Percentiles rank a stretch among this genome's conserved stretches.
Conservation (phyloP, 2,888 invertebrate genomes). For the Pardosa pseudoannulata region DNA sequence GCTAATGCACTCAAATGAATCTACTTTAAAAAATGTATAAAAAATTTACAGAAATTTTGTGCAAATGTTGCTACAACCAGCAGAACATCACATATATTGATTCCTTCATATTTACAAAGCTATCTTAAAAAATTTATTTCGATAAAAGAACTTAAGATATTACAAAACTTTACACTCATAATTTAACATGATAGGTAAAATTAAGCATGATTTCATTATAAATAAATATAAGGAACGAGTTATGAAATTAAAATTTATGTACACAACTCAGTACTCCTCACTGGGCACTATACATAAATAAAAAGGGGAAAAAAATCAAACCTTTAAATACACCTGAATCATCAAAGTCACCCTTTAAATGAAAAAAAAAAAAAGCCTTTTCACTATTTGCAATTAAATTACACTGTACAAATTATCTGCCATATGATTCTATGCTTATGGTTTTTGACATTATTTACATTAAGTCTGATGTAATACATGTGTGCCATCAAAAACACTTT, state of each 20-base stretch:
- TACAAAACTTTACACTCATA: constrained; percentile 67
- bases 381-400: constrained; percentile 43
- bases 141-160: constrained; percentile 65
- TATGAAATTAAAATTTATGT: constrained; percentile 70
- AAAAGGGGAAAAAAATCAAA: constrained; percentile 14
- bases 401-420: constrained; percentile 54
- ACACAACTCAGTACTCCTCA: constrained; percentile 53
- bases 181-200: constrained; percentile 65
- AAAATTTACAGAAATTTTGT: constrained; percentile 71
- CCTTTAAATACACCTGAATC: constrained; percentile 35
- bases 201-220: constrained; percentile 56
- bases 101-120: constrained; percentile 57
- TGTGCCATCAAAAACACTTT: constrained; percentile 12
- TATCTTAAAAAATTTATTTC: constrained; percentile 44
- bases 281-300: constrained; percentile 24
- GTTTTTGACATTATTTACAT: constrained; percentile 13
- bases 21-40: constrained; percentile 66
- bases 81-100: constrained; percentile 61
- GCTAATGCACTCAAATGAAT: constrained; percentile 69
- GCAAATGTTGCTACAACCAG: constrained; percentile 64
- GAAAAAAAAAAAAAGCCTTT: constrained; percentile 12
- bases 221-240: constrained; percentile 67
- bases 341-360: constrained; percentile 31
- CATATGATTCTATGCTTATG: constrained; percentile 7
- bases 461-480: constrained; percentile 9